Percentiles rank a stretch among this genome's conserved stretches.
These are phyloP conservation scores for Hyposoter dolosus DNA, from an alignment of 2,888 invertebrate species.

Conservation along the genomic window DNA sequence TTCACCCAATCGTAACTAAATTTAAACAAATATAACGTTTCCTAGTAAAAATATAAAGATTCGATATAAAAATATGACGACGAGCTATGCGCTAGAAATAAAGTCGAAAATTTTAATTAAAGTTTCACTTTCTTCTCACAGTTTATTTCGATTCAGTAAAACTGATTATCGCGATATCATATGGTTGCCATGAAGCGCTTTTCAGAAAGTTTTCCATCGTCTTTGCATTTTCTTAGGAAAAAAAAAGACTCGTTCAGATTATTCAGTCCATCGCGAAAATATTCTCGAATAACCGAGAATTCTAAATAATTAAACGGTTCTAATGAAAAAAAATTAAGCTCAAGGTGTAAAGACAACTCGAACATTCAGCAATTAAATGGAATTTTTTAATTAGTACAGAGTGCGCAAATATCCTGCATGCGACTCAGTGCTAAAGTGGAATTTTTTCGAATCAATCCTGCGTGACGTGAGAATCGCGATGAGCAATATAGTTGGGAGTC, in stretches of 20 bases:
- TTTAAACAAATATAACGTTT: too few relatives aligned
- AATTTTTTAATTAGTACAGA: neutral
- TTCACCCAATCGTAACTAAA: too few relatives aligned
- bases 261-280: neutral
- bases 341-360: too few relatives aligned
- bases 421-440: neutral
- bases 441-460: neutral
- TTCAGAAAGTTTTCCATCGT: neutral
- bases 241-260: too few relatives aligned
- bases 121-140: neutral
- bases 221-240: neutral
- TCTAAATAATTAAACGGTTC: too few relatives aligned
- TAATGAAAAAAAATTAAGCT: too few relatives aligned
- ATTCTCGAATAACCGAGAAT: too few relatives aligned
- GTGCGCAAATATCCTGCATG: neutral
- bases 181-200: neutral
- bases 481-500: neutral
- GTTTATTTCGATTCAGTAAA: neutral
- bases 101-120: neutral
- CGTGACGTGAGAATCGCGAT: conserved; percentile 10
- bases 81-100: neutral
- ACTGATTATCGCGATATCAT: too few relatives aligned
- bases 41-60: neutral
- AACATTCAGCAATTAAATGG: neutral
- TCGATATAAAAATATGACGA: neutral